Conservation (phyloP, 2,113 vertebrate species). For the Psilopsiagon aurifrons region DNA sequence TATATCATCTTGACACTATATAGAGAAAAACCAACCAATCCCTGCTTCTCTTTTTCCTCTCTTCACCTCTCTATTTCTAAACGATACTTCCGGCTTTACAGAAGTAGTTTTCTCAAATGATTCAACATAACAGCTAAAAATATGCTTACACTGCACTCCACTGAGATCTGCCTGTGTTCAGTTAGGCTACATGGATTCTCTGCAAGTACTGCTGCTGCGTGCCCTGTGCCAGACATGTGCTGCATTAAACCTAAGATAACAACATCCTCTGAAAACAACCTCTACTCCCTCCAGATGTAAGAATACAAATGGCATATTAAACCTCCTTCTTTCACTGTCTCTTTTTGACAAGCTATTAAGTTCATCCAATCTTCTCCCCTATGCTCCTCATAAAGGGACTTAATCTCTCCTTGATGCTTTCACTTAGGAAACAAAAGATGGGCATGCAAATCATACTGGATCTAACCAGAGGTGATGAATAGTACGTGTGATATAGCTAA, state of each 20-base stretch:
- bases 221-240: neutral
- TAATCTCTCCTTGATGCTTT: slow-evolving; percentile 50
- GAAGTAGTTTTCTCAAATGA: neutral
- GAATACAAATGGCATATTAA: slow-evolving; percentile 53
- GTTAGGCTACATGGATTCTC: neutral
- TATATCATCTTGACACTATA: neutral
- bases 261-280: neutral
- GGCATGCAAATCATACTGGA: slow-evolving; percentile 13
- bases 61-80: neutral
- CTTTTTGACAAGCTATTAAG: slow-evolving; percentile 62
- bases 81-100: neutral
- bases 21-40: neutral
- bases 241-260: neutral
- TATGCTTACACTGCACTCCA: neutral
- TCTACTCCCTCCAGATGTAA: slow-evolving; percentile 32
- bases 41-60: neutral
- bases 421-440: slow-evolving; percentile 45
- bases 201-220: neutral
- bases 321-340: slow-evolving; percentile 31
- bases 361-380: slow-evolving; percentile 30
- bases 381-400: slow-evolving; percentile 42
- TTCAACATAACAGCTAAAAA: neutral
- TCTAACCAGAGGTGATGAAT: slow-evolving; percentile 35
- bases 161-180: neutral
- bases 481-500: neutral